phyloP scores from a whole-genome alignment of 2,113 vertebrate genomes.

The Pygoscelis adeliae region DNA sequence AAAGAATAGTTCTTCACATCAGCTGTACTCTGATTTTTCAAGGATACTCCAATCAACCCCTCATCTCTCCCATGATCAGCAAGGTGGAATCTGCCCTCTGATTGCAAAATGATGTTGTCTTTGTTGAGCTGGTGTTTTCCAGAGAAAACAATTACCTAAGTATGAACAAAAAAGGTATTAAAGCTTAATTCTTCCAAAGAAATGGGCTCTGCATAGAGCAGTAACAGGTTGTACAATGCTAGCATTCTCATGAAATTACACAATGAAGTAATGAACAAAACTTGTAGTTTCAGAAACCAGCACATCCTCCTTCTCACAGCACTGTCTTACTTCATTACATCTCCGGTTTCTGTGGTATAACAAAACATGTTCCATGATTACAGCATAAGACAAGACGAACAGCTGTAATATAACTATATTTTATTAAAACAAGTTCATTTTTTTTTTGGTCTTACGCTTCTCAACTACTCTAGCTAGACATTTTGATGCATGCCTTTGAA shows the following conservation, averaged over 20 bases:
- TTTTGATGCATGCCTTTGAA: background rate
- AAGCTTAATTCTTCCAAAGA: background rate
- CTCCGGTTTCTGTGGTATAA: background rate
- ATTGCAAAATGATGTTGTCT: constrained; percentile 75
- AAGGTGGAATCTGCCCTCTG: constrained; percentile 74
- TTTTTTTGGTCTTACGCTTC: background rate
- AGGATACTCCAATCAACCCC: constrained; percentile 64
- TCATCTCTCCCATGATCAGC: constrained; percentile 6
- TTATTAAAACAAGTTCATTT: background rate
- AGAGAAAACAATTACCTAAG: constrained; percentile 77
- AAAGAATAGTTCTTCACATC: constrained; percentile 78
- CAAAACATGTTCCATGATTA: background rate
- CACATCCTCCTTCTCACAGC: background rate
- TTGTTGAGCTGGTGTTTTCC: constrained; percentile 81
- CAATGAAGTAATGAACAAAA: background rate
- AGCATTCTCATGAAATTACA: background rate
- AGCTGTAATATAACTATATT: background rate
- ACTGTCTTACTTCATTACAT: background rate
- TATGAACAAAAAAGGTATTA: background rate
- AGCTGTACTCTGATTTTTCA: constrained; percentile 74
- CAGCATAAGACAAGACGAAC: background rate
- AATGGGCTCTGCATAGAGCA: background rate
- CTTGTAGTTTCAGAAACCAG: background rate
- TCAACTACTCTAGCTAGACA: background rate
- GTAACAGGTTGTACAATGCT: background rate